Evolutionary conservation across 2,113 vertebrate genomes (phyloP).

Genomic region (Marcusenius ussheri): DNA sequence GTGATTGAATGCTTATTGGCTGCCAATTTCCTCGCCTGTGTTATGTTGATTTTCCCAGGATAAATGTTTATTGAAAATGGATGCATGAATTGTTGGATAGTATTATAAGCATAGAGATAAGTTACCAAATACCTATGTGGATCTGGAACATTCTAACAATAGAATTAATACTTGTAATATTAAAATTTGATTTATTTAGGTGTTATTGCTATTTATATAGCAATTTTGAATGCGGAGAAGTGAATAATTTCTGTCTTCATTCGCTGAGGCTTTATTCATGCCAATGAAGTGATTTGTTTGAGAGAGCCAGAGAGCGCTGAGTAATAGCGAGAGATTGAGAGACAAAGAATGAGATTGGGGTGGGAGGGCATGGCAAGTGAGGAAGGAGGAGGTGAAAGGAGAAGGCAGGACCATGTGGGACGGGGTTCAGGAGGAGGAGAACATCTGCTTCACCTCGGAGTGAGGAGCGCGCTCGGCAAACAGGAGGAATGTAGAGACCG

Average conservation of each 20-base stretch:
- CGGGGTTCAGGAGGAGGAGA: neutral
- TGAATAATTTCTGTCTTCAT: neutral
- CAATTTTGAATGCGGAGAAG: neutral
- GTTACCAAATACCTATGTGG: neutral
- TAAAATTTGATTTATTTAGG: neutral
- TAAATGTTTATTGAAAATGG: slow-evolving; percentile 4
- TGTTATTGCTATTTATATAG: neutral
- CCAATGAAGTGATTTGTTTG: neutral
- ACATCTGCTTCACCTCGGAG: neutral
- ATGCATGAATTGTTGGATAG: neutral
- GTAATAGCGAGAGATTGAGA: neutral
- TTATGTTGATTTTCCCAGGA: neutral
- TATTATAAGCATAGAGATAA: neutral
- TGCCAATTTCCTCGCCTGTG: neutral
- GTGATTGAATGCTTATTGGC: neutral
- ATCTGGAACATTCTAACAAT: neutral
- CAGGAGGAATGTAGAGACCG: neutral
- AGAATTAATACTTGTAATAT: neutral
- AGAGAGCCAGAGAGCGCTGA: neutral
- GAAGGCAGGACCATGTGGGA: neutral
- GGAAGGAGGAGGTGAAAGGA: neutral
- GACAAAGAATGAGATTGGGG: neutral
- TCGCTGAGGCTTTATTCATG: neutral
- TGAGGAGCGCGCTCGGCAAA: neutral
- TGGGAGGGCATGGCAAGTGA: neutral